Evolutionary conservation across 2,797 vertebrate genomes (phyloP), one percentile per base, ranked within the genome.

Genomic region (Meriones psammophilus): DNA sequence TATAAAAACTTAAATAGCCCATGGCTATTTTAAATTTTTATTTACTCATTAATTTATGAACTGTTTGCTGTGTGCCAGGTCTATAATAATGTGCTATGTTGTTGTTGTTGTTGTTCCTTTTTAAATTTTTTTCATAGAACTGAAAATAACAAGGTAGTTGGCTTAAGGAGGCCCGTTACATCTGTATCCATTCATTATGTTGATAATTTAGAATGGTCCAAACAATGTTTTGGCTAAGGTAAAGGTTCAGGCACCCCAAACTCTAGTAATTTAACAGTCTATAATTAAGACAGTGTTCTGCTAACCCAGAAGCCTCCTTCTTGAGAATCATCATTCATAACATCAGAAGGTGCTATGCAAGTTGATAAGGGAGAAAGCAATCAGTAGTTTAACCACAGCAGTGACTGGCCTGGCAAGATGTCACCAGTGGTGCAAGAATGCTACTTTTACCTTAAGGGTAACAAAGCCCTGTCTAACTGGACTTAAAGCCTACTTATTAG

Each of bases 1-100:
- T 54, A 84, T 18, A 89, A 96, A 96, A 62, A 18, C 89, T 58
- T 60, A 96, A 74, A 71, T 71, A 71, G 39, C 89, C 14, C 2
- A 50, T 39, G 39, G 68, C 30, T 68, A 68, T 30, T 68, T 84
- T 46, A 88, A 94, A 33, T 68, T 71, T 92, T 9, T 80, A 71
- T 84, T 89, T 58, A 95, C 77, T 68, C 8, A 78, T 5, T 26
- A 96, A 24, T 88, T 94, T 77, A 46, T 81, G 64, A 77, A 33
- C 1, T 36, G 73, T 71, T 80, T 87, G 54, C 26, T 14, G 39
- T 46, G 8, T 93, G 18, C 24, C 50, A 79, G 17, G 28, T 24
- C 42, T 50, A 50, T 68, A 85, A 68, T 50, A 88, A 92, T 89
- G 10, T n/a, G 28, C 36, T 39, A 71, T 62, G 33, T 93, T 78